Conservation (phyloP, 2,888 invertebrate species). For the Bruchidius siliquastri region DNA sequence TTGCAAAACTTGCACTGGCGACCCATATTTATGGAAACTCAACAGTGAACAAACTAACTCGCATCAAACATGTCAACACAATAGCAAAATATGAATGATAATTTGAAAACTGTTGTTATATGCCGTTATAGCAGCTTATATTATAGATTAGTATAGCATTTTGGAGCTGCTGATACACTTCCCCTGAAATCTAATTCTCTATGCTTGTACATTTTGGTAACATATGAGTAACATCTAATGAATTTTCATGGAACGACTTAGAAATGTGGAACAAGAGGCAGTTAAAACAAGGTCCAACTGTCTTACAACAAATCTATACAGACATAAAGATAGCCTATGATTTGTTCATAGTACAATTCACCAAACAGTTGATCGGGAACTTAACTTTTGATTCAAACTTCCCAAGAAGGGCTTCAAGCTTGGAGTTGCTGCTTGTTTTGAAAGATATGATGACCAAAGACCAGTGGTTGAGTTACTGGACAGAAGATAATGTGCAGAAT, state of each 20-base stretch:
- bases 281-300: background rate
- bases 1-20: too few relatives aligned
- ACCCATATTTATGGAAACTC: too few relatives aligned
- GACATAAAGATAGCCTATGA: background rate
- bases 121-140: too few relatives aligned
- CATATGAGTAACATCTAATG: too few relatives aligned
- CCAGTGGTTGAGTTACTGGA: constrained; percentile 29
- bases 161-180: too few relatives aligned
- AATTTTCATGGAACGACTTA: background rate
- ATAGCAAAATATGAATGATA: too few relatives aligned
- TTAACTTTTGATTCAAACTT: constrained; percentile 36
- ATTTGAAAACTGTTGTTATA: too few relatives aligned
- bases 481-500: constrained; percentile 32
- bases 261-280: background rate
- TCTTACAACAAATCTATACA: background rate
- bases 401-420: constrained; percentile 31
- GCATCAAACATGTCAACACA: too few relatives aligned
- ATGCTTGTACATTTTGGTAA: too few relatives aligned
- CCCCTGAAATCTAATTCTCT: too few relatives aligned
- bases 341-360: constrained; percentile 15
- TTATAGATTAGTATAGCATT: too few relatives aligned
- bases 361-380: constrained; percentile 26
- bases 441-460: constrained; percentile 25
- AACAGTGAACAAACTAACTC: too few relatives aligned
- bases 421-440: constrained; percentile 35